Conservation (phyloP, 2,797 vertebrate genomes). For the Eospalax fontanierii region DNA sequence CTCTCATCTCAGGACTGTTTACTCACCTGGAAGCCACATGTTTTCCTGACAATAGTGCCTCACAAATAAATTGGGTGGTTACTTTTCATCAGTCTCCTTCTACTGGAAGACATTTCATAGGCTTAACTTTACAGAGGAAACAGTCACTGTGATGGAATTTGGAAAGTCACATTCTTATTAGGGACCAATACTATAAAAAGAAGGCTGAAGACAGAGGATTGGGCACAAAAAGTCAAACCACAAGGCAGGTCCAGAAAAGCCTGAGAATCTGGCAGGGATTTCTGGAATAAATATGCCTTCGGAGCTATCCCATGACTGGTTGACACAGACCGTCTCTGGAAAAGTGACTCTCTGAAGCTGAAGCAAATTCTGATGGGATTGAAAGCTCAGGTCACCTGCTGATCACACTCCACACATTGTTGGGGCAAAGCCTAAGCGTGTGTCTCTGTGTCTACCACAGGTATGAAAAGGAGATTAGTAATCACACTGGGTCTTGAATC, state of each 20-base stretch:
- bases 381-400: background rate
- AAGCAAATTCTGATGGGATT: background rate
- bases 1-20: background rate
- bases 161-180: background rate
- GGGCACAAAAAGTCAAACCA: background rate
- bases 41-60: constrained; percentile 2
- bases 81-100: background rate
- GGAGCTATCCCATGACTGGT: background rate
- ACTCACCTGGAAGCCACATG: background rate
- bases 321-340: background rate
- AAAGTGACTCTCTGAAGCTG: background rate
- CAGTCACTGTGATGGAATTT: background rate
- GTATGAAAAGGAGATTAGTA: background rate
- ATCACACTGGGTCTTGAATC: background rate
- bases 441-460: background rate
- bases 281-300: background rate
- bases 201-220: background rate
- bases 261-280: background rate
- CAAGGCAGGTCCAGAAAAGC: background rate
- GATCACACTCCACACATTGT: background rate
- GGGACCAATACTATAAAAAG: background rate
- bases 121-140: background rate
- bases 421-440: background rate
- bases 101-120: background rate
- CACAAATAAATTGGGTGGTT: background rate